A percentile compares a stretch with the other conserved stretches of the same genome.
phyloP scores from a whole-genome alignment of 37 sponge, comb jelly and placozoan species.

The Petrosia ficiformis region DNA sequence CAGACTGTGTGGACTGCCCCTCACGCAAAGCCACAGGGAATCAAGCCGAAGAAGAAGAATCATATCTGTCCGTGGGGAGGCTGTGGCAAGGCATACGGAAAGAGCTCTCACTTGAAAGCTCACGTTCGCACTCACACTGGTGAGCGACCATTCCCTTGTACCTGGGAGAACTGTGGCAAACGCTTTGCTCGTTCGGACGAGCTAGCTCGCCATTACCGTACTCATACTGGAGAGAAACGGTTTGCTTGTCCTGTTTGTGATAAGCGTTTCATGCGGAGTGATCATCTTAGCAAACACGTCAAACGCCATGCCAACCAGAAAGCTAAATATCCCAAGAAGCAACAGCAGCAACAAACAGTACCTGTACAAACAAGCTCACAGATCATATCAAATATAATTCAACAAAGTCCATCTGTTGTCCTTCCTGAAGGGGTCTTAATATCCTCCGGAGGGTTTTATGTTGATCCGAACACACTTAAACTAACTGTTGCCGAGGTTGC shows the following conservation, averaged over 20 bases:
- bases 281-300: conserved; percentile 96
- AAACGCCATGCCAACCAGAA: conserved; percentile 81
- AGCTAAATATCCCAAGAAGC: conserved; percentile 42
- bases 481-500: not conserved
- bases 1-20: conserved; percentile 14
- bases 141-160: conserved; percentile 95
- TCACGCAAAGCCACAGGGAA: conserved; percentile 7
- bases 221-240: conserved; percentile 98
- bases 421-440: not conserved
- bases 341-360: conserved; percentile 2
- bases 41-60: conserved; percentile 69
- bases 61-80: conserved; percentile 86
- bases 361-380: not conserved
- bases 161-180: conserved; percentile 92
- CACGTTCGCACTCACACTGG: conserved; percentile 99
- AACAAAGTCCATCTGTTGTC: not conserved
- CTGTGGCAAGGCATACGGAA: conserved; percentile 95
- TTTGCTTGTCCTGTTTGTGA: conserved; percentile 96
- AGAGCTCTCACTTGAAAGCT: conserved; percentile 98
- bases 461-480: not conserved
- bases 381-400: not conserved
- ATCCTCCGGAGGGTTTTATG: not conserved
- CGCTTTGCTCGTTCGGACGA: conserved; percentile 99
- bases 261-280: conserved; percentile 97
- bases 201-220: conserved; percentile 93